phyloP scores from a whole-genome alignment of 1,140 invertebrate species.

The Globodera ellingtonae region DNA sequence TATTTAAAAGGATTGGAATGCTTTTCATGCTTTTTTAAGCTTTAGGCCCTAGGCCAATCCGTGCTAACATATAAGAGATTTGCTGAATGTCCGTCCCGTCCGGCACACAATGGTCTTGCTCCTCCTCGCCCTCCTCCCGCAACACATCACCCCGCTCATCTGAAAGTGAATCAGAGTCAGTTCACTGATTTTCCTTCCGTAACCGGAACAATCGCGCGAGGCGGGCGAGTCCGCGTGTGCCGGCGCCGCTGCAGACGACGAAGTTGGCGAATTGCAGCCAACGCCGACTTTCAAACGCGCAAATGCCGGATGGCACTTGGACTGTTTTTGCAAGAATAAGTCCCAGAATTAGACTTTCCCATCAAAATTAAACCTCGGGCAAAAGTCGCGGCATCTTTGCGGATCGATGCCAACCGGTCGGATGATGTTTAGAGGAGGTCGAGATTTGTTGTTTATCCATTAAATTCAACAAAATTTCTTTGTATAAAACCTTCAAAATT shows the following conservation, averaged over 20 bases:
- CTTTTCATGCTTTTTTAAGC: too few relatives aligned
- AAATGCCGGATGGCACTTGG: background rate
- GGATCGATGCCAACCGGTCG: background rate
- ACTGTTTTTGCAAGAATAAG: background rate
- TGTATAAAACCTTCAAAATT: too few relatives aligned
- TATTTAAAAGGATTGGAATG: background rate
- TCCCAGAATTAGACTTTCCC: background rate
- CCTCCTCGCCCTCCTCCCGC: background rate
- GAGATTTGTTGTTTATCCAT: background rate
- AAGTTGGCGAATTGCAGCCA: background rate
- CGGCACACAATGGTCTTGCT: constrained; percentile 46
- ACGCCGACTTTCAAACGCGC: background rate
- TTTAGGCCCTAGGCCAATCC: too few relatives aligned
- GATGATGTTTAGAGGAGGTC: background rate
- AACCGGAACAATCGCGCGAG: background rate
- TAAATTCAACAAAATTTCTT: too few relatives aligned
- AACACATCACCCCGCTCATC: background rate
- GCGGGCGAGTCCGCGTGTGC: background rate
- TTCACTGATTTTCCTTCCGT: background rate
- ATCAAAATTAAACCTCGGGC: constrained; percentile 1
- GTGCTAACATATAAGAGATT: constrained; percentile 42
- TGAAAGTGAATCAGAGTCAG: background rate
- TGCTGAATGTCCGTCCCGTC: constrained; percentile 45
- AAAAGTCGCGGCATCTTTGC: constrained; percentile 8
- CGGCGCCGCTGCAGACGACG: background rate